A percentile compares a stretch with the other conserved stretches of the same genome.
Evolutionary conservation across 1,140 invertebrate genomes (phyloP).

Genomic region (Zaprionus inermis): DNA sequence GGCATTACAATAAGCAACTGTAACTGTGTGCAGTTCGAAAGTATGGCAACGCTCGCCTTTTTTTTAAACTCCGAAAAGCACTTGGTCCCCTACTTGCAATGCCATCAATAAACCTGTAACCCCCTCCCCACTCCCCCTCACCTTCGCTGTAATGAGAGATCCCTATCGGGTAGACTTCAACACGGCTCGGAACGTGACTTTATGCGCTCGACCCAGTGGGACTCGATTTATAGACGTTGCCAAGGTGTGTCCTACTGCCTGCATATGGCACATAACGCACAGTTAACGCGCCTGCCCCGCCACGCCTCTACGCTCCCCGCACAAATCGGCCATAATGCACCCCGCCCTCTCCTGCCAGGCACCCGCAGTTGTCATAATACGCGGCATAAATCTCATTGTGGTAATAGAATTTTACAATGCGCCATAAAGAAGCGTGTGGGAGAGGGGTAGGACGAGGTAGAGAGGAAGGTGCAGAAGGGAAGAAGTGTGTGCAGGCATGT

Average conservation of each 20-base stretch:
- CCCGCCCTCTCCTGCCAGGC: no score
- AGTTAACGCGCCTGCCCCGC: not conserved
- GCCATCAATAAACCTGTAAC: slow-evolving; percentile 19
- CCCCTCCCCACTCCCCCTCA: not conserved
- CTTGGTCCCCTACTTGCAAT: slow-evolving; percentile 1
- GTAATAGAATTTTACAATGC: slow-evolving; percentile 67
- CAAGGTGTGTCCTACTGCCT: slow-evolving; percentile 64
- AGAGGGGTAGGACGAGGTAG: not conserved
- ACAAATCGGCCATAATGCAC: slow-evolving; percentile 19
- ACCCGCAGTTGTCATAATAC: slow-evolving; percentile 54
- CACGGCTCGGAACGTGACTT: slow-evolving; percentile 65
- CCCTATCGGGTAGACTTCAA: slow-evolving; percentile 45
- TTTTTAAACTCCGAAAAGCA: slow-evolving; percentile 1
- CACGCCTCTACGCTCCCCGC: not conserved
- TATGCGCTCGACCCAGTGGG: slow-evolving; percentile 52
- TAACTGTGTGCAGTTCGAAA: slow-evolving; percentile 17
- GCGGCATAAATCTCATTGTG: slow-evolving; percentile 58
- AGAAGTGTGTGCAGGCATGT: slow-evolving; percentile 14
- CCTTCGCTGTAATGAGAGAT: slow-evolving; percentile 29
- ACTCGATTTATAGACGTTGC: slow-evolving; percentile 60
- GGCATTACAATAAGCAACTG: slow-evolving; percentile 48
- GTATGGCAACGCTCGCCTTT: slow-evolving; percentile 13
- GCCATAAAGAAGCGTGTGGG: slow-evolving; percentile 60
- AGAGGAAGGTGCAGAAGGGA: not conserved
- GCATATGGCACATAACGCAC: slow-evolving; percentile 20